Percentiles rank a stretch among this genome's conserved stretches.
These are phyloP conservation scores for Ploceus nigricollis DNA, from an alignment of 2,113 vertebrate species.

Conservation along the genomic window DNA sequence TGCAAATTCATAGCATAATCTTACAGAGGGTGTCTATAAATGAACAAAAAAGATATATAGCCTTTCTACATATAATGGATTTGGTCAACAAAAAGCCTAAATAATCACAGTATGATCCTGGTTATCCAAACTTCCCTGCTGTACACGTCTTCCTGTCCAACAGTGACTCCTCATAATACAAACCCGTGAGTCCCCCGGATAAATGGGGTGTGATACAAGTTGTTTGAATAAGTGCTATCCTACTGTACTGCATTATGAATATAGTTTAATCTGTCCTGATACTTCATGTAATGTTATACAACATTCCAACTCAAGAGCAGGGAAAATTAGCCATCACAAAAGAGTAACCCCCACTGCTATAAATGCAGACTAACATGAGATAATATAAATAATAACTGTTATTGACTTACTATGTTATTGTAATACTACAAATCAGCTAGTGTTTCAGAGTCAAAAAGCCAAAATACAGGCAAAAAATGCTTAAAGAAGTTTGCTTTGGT, in stretches of 20 bases:
- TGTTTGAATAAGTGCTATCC: background rate
- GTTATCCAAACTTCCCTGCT: slow-evolving; percentile 6
- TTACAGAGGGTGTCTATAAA: background rate
- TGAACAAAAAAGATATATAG: slow-evolving; percentile 13
- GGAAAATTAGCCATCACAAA: background rate
- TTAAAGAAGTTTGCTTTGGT: background rate
- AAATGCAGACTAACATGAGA: background rate
- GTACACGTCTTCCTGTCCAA: background rate
- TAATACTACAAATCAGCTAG: background rate
- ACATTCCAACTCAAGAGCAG: background rate
- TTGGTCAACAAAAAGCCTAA: background rate
- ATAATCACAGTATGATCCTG: background rate
- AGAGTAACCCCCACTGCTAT: background rate
- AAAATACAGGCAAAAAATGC: background rate
- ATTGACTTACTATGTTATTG: background rate
- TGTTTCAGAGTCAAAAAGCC: background rate
- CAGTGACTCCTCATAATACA: background rate
- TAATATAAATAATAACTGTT: background rate
- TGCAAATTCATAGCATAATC: background rate
- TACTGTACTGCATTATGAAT: background rate
- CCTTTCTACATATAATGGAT: background rate
- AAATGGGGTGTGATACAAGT: background rate
- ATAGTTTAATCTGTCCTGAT: background rate
- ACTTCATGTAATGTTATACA: background rate
- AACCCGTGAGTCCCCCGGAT: background rate